Base-by-base conservation (phyloP, 1,140 invertebrate genomes). In the Hylaeus volcanicus region DNA sequence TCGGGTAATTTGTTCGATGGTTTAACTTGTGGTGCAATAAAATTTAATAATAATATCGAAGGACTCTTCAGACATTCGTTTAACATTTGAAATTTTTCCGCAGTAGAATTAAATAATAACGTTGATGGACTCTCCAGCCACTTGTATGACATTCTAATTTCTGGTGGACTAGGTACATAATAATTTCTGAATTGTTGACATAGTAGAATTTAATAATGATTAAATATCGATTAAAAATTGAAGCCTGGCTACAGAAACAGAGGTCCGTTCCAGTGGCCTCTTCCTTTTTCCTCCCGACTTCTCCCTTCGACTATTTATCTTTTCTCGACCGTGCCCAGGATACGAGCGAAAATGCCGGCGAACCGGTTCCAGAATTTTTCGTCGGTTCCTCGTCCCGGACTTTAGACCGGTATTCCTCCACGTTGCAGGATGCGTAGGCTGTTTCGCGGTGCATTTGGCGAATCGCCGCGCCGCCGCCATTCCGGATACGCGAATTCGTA, bases 351-450 rank as follows among this genome's bases (percentile, higher is more conserved):
- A 86, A 74, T 73, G 78, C 68, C 69, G 82, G 66, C 82, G 74
- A 88, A 87, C 87, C 84, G 87, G 86, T 88, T 86, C 80, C 14
- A 45, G 26, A 63, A 58, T 63, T 51, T 63, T 60, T 74, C 72
- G 72, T 64, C 72, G 53, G 55, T 53, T 43, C 58, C 53, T 61
- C 41, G 71, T 73, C 71, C 71, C 74, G 82, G 81, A 85, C 84
- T 76, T 85, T 64, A 83, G 78, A 85, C 83, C 83, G 81, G 81
- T 85, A 85, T 83, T 45, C 70, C 72, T 66, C 61, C 75, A 76
- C 61, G 75, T 45, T 51, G 71, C 71, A 51, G 69, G 69, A 53
- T 48, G 83, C 55, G 83, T 84, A 82, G 80, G 83, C 75, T 60
- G 74, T 74, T 68, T 68, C 48, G 48, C 74, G 56, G 65, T 68